Evolutionary conservation across 2,113 vertebrate genomes (phyloP).

Genomic region (Gymnarchus niloticus): DNA sequence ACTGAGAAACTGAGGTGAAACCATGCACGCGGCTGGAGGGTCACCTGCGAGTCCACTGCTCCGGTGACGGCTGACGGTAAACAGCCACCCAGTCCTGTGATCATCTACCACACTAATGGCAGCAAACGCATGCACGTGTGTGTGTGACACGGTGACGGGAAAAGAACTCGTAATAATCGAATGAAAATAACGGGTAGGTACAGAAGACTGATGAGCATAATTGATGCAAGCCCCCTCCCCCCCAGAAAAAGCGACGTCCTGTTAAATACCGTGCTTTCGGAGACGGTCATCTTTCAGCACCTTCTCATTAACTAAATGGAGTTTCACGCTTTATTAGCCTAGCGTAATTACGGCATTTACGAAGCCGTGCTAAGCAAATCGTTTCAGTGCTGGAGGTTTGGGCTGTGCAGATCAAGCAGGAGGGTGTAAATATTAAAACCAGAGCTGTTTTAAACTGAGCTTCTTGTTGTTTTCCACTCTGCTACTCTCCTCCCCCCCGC

Average conservation of each 20-base stretch:
- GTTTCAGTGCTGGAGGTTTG: background rate
- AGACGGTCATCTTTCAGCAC: background rate
- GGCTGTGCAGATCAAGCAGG: background rate
- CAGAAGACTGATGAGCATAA: background rate
- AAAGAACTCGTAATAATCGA: background rate
- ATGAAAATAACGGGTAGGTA: background rate
- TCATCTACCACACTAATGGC: too few relatives aligned
- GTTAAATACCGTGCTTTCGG: background rate
- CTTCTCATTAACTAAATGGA: slow-evolving; percentile 24
- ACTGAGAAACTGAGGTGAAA: too few relatives aligned
- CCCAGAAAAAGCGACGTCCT: background rate
- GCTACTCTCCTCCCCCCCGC: background rate
- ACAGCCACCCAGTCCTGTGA: too few relatives aligned
- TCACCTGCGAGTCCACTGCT: too few relatives aligned
- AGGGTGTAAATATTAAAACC: background rate
- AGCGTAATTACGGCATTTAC: slow-evolving; percentile 11
- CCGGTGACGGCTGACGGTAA: too few relatives aligned
- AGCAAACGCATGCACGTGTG: background rate
- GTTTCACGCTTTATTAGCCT: slow-evolving; percentile 25
- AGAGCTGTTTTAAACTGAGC: background rate
- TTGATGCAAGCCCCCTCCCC: background rate
- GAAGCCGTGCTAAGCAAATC: background rate
- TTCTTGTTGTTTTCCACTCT: background rate
- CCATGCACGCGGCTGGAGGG: too few relatives aligned
- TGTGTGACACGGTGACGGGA: background rate